These are phyloP conservation scores for Leucopternis melanops DNA, from an alignment of 2,113 vertebrate species.

Conservation along the genomic window DNA sequence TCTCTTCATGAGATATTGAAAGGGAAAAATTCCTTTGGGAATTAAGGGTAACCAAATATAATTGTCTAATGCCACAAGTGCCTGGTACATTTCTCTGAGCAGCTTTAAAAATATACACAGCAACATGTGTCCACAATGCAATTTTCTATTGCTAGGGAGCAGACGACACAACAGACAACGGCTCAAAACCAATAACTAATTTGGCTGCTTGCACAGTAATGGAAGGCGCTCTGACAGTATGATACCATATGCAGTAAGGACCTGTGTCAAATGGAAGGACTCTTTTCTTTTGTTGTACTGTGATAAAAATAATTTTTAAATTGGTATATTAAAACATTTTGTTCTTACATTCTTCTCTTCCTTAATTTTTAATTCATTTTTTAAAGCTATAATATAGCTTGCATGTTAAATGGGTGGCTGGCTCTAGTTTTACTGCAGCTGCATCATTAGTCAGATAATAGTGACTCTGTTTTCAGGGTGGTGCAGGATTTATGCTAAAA, in stretches of 20 bases:
- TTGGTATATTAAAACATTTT: background rate
- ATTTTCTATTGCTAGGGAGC: background rate
- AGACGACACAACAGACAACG: background rate
- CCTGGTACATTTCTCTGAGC: background rate
- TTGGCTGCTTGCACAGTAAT: background rate
- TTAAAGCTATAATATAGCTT: background rate
- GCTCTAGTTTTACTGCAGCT: background rate
- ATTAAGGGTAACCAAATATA: background rate
- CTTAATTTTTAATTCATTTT: slow-evolving; percentile 1
- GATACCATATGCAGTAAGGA: background rate
- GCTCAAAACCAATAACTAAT: background rate
- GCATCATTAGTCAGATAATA: background rate
- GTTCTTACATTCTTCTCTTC: background rate
- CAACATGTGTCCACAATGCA: background rate
- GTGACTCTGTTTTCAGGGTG: background rate
- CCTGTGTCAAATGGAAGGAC: background rate
- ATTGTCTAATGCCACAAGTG: background rate
- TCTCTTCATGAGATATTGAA: background rate
- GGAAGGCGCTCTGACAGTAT: background rate
- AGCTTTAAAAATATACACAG: background rate
- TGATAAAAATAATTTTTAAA: background rate
- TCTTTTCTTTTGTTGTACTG: background rate
- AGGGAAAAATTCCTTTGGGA: background rate
- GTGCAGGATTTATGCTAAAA: background rate
- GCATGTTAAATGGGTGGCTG: background rate